Evolutionary conservation across 2,113 vertebrate genomes (phyloP).

Genomic region (Micronisus gabar): DNA sequence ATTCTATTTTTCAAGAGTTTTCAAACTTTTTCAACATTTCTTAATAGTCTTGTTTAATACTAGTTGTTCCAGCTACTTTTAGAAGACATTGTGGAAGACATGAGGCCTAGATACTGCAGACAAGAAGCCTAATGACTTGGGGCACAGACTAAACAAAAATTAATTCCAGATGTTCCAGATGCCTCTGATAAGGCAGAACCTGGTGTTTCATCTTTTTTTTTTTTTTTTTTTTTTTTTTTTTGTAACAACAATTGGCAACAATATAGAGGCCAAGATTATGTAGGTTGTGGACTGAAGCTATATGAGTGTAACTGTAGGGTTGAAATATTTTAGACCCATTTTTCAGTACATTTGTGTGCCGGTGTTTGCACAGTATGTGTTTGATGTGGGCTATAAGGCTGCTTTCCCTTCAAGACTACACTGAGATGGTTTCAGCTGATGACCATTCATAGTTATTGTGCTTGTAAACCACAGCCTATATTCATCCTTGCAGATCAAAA

Average conservation of each 20-base stretch:
- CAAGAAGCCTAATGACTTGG: neutral
- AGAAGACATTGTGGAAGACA: slow-evolving; percentile 15
- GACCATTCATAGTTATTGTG: neutral
- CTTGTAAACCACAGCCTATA: neutral
- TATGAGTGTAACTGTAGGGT: neutral
- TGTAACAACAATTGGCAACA: neutral
- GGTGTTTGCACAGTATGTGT: neutral
- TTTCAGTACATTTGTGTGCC: neutral
- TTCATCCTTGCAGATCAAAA: neutral
- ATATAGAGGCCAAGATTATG: neutral
- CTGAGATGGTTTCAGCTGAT: neutral
- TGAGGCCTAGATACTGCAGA: neutral
- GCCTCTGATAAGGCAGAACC: neutral
- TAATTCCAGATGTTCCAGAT: neutral
- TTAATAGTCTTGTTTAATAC: slow-evolving; percentile 27
- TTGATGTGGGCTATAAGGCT: neutral
- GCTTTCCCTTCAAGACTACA: neutral
- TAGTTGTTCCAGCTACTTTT: slow-evolving; percentile 3
- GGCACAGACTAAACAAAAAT: neutral
- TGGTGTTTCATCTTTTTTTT: neutral
- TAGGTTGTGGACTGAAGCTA: neutral
- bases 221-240: neutral
- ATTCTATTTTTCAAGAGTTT: slow-evolving; percentile 43
- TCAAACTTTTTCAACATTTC: slow-evolving; percentile 30
- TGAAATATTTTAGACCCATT: neutral